Percentiles rank a stretch among this genome's conserved stretches.
phyloP scores from a whole-genome alignment of 2,113 vertebrate species.

The Colinus virginianus region DNA sequence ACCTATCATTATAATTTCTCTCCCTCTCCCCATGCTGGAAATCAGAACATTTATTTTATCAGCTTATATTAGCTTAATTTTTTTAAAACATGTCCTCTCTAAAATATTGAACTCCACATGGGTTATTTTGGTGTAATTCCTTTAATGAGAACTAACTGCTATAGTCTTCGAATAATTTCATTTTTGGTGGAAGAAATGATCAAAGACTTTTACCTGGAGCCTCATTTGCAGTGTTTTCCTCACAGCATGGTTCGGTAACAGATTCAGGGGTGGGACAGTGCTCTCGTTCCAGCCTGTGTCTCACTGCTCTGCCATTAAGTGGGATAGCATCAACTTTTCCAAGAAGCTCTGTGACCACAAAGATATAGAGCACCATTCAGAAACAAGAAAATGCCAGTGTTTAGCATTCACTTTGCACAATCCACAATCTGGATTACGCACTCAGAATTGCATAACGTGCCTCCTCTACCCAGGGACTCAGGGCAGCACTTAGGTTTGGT shows the following conservation, averaged over 20 bases:
- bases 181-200: constrained; percentile 67
- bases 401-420: background rate
- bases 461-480: background rate
- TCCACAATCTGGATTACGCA: background rate
- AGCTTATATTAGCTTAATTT: background rate
- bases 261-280: constrained; percentile 69
- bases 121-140: constrained; percentile 73
- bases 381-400: background rate
- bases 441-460: background rate
- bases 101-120: background rate
- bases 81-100: constrained; percentile 31
- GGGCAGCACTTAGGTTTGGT: fast-evolving
- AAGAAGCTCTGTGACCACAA: background rate
- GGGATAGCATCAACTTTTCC: background rate
- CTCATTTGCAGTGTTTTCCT: constrained; percentile 61
- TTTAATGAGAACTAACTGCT: constrained; percentile 59
- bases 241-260: constrained; percentile 65
- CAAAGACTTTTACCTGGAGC: constrained; percentile 60
- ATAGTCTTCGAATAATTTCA: constrained; percentile 71
- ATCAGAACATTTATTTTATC: background rate
- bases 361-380: background rate
- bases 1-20: background rate
- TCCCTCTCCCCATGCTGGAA: background rate
- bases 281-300: background rate
- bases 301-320: background rate